Evolutionary conservation across 2,888 invertebrate genomes (phyloP).

Genomic region (Molanna angustata): DNA sequence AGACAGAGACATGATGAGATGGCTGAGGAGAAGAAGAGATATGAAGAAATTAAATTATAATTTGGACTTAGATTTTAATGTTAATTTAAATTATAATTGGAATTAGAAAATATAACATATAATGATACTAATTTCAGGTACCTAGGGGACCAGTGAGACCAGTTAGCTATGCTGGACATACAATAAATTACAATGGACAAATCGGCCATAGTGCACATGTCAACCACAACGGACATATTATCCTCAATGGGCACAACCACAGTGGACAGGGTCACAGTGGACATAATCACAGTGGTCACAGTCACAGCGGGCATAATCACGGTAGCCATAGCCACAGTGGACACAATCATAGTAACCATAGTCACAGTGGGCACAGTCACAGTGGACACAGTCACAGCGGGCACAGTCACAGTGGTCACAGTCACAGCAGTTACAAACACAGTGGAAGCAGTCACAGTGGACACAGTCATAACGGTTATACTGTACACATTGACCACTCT

Average conservation of each 20-base stretch:
- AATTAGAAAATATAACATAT: too few species aligned
- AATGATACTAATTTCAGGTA: conserved; percentile 10
- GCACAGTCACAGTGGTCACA: conserved; percentile 8
- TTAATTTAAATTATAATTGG: too few species aligned
- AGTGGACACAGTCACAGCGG: conserved; percentile 6
- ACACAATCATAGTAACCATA: conserved; percentile 33
- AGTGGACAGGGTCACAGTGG: conserved; percentile 2
- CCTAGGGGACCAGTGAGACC: conserved; percentile 38
- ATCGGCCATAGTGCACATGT: conserved; percentile 11
- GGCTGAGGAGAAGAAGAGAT: too few species aligned
- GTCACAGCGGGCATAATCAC: background rate
- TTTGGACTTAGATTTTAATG: too few species aligned
- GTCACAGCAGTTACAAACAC: background rate
- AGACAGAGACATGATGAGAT: too few species aligned
- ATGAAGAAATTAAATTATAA: too few species aligned
- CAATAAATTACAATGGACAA: conserved; percentile 15
- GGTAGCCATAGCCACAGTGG: background rate
- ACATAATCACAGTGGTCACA: conserved; percentile 9
- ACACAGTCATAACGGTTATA: background rate
- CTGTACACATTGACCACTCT: background rate
- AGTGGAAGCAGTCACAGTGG: background rate
- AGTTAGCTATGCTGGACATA: conserved; percentile 45
- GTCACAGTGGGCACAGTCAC: conserved; percentile 41
- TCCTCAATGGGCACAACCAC: conserved; percentile 2
- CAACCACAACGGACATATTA: conserved; percentile 4